Evolutionary conservation across 2,113 vertebrate species (phyloP), one percentile per base, ranked within the genome.

Genomic region (Gymnocephalus cernua): DNA sequence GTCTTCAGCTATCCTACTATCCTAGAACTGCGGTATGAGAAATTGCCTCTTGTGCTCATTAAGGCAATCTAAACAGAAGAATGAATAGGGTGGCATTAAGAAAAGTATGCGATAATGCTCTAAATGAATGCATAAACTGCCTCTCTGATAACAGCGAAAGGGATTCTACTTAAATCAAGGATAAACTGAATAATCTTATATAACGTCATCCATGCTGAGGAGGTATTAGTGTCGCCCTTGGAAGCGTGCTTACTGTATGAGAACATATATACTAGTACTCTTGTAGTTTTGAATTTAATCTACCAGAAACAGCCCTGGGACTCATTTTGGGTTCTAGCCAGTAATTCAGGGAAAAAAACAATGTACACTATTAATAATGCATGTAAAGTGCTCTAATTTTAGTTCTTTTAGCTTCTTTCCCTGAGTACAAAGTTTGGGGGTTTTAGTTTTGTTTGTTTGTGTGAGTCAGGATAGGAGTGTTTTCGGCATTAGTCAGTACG

Each of bases 171-270:
- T 88, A 82, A 86, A 91, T 70, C 35, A 57, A 75, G 67, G 76
- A 86, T 84, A 76, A 87, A 90, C 73, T 85, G 81, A 84, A 83
- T 88, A 66, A 89, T 88, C 74, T 23, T 23, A 70, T 47, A 71
- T 76, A 61, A 59, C 18, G 19, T 50, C 77, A 54, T 63, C 70
- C 80, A 65, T 9, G 35, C 78, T 77, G 77, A 87, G 75, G 56
- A 77, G 68, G 66, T 59, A 82, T 90, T 73, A 71, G 81, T 77
- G 58, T 83, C 74, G 35, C 79, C 71, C 41, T 57, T 79, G 75
- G 75, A 76, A 57, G 64, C 27, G 16, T 56, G 63, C 59, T 71
- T 4, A 41, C 38, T 41, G 10, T 41, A 3, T 45, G 57, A 82
- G 63, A 88, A 85, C 66, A 67, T 4, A 11, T 41, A 11, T 41